Base-by-base conservation (phyloP, 2,797 vertebrate species). In the Cyclopterus lumpus region DNA sequence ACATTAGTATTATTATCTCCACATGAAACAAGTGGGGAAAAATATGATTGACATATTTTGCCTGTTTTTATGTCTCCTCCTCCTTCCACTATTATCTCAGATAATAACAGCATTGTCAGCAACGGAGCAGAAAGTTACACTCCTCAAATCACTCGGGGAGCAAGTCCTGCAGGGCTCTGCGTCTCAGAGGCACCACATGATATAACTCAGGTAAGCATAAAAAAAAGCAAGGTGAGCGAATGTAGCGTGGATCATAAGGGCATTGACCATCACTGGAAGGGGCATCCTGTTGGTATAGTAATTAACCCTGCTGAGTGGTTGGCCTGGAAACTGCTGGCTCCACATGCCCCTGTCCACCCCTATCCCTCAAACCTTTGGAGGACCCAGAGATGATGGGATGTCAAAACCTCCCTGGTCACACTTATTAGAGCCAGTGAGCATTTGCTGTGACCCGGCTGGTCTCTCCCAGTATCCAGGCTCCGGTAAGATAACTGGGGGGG, bases 231-330 rank as follows among this genome's bases (percentile, higher is more conserved):
- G 80, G 81, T 84, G 81, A 89, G 82, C 32, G 82, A 87, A 80
- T 82, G 83, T 88, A 73, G 70, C 63, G n/a, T 42, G 83, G 80
- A 75, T 81, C 75, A 72, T 51, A 64, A 75, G 79, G 87, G 77
- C 76, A 70, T 22, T 75, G 82, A 83, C 85, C 82, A 88, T 78
- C 78, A 81, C 67, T 71, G 82, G 81, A 75, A 75, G 81, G 84
- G 79, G 74, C 82, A 70, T 74, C 81, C 80, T 81, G 81, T 80
- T 81, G 83, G 88, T 89, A 79, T 61, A 90, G 89, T 90, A 89
- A 93, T 93, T 92, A 94, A 92, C 92, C 89, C 83, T 82, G 76
- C 78, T 78, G 84, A 89, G 84, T 83, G 87, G 78, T 80, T 75
- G 81, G 85, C 80, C 79, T 82, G 75, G 83, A 90, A 91, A 89